A percentile compares a stretch with the other conserved stretches of the same genome.
phyloP scores from a whole-genome alignment of 2,888 invertebrate species.

The Sarcophaga subvicina region DNA sequence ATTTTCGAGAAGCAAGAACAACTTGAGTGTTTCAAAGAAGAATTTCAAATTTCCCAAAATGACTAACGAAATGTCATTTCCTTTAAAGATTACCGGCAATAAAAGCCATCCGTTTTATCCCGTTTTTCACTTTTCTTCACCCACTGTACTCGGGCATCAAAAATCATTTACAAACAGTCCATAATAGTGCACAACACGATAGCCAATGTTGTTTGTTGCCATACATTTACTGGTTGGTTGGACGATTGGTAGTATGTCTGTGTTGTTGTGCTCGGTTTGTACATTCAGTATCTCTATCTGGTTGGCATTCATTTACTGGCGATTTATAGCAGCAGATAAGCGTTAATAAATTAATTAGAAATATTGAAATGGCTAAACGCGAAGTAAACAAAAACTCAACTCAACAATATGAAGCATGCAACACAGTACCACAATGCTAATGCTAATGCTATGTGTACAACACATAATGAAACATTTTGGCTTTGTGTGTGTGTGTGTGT shows the following conservation, averaged over 20 bases:
- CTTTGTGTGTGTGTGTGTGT: not conserved
- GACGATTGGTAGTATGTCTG: not conserved
- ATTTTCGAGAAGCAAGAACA: no score
- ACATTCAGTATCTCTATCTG: conserved; percentile 46
- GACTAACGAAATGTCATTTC: no score
- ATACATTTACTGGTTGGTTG: conserved; percentile 41
- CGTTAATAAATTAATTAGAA: conserved; percentile 82
- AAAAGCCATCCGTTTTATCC: no score
- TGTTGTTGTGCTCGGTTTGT: not conserved
- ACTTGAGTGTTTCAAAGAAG: no score
- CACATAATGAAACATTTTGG: conserved; percentile 12
- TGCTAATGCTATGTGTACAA: not conserved
- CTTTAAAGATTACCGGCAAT: no score
- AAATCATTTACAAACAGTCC: not conserved
- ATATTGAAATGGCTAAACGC: conserved; percentile 79
- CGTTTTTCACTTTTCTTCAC: not conserved
- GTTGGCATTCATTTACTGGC: conserved; percentile 62
- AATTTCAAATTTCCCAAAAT: no score
- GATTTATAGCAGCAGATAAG: conserved; percentile 81
- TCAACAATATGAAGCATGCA: conserved; percentile 29
- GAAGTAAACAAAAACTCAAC: conserved; percentile 64
- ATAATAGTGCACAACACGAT: not conserved
- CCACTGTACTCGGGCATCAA: conserved; percentile 37
- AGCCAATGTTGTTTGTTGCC: conserved; percentile 51
- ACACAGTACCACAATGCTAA: not conserved